phyloP scores from a whole-genome alignment of 1,140 invertebrate species.

The Chrysomallon squamiferum region DNA sequence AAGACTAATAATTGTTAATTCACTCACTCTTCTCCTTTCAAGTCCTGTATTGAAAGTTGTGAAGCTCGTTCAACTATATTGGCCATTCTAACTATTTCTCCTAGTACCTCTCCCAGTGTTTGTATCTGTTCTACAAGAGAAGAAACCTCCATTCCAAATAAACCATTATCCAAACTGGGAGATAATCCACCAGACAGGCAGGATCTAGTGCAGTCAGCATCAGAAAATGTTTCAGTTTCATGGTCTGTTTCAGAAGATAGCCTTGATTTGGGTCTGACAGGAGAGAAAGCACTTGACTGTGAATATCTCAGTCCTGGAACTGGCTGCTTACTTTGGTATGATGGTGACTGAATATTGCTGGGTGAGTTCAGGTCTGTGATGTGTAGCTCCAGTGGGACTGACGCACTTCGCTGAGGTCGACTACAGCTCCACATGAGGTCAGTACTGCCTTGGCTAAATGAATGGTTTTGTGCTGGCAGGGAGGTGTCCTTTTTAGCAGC shows the following conservation, averaged over 20 bases:
- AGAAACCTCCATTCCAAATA: neutral
- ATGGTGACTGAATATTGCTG: neutral
- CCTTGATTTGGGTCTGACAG: neutral
- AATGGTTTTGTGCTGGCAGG: neutral
- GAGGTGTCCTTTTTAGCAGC: neutral
- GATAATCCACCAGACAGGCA: too few relatives aligned
- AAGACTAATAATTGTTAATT: too few relatives aligned
- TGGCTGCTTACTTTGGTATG: too few relatives aligned
- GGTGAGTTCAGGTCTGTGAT: neutral
- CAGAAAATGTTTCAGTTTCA: neutral
- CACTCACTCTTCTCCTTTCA: constrained; percentile 31
- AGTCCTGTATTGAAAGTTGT: constrained; percentile 26
- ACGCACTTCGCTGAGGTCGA: neutral
- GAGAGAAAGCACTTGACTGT: constrained; percentile 8
- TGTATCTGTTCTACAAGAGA: constrained; percentile 1
- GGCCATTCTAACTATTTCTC: constrained; percentile 18
- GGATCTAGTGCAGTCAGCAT: neutral
- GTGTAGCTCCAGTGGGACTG: too few relatives aligned
- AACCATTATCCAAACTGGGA: too few relatives aligned
- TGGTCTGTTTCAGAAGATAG: neutral
- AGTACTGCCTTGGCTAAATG: neutral
- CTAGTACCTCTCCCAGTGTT: constrained; percentile 19
- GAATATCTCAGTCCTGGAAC: neutral
- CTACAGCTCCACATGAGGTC: neutral
- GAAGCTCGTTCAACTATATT: constrained; percentile 28